Evolutionary conservation across 2,888 invertebrate species (phyloP), one percentile per base, ranked within the genome.

Genomic region (Xanthorhoe spadicearia): DNA sequence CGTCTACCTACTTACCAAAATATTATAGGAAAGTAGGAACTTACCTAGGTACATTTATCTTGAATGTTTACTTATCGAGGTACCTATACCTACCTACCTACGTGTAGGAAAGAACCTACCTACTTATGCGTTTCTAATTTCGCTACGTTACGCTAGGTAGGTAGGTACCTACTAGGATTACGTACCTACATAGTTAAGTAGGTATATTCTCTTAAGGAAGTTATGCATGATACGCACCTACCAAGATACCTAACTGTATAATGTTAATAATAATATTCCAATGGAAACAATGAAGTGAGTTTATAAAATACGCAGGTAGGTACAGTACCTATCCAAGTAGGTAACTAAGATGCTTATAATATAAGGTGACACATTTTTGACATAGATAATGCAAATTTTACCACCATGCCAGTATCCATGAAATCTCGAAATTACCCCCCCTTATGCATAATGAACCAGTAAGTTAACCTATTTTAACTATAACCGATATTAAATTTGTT

Each of bases 351-450:
- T 55, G 32, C 58, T 50, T n/a, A 38, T n/a, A n/a, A n/a, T n/a
- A n/a, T n/a, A 10, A n/a, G 61, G 54, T 49, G 61, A 55, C 61
- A 32, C 53, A 61, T 61, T 35, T 50, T 35, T 50, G 38, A n/a
- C n/a, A n/a, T 46, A 46, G 1, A 8, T 17, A 48, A 15, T 48
- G 15, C 15, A 15, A 48, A 7, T 15, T 17, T 2, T 1, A 13
- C 32, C 32, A 32, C 32, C 8, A 32, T 5, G 28, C 5, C 5
- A 4, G 28, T 28, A 28, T 28, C 28, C 28, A 28, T 4, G 2
- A 28, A 28, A 28, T 28, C 28, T n/a, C n/a, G n/a, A n/a, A n/a
- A n/a, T n/a, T n/a, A n/a, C n/a, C n/a, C n/a, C n/a, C n/a, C n/a
- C n/a, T n/a, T n/a, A n/a, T n/a, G n/a, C n/a, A n/a, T n/a, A n/a